Evolutionary conservation across 2,888 invertebrate species (phyloP).

Genomic region (Thysanoteuthis rhombus): DNA sequence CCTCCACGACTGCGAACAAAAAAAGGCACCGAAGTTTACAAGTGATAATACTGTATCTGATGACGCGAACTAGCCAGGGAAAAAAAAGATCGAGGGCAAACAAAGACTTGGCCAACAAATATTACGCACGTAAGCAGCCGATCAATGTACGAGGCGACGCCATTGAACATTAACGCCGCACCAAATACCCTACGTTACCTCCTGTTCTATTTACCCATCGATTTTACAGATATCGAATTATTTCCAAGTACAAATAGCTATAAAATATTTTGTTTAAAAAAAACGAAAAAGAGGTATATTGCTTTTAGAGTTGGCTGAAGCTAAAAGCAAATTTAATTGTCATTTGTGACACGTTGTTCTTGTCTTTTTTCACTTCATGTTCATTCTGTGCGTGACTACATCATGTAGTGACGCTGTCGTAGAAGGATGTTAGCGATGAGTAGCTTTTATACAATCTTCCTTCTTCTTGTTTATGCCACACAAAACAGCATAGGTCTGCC

Average conservation of each 20-base stretch:
- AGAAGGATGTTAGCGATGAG: not conserved
- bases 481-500: constrained; percentile 19
- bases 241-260: not conserved
- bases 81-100: not conserved
- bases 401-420: constrained; percentile 17
- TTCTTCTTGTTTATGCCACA: constrained; percentile 21
- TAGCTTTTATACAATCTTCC: constrained; percentile 13
- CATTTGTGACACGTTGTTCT: constrained; percentile 26
- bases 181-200: not conserved
- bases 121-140: constrained; percentile 30
- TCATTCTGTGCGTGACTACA: constrained; percentile 20
- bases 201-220: not conserved
- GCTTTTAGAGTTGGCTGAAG: not conserved
- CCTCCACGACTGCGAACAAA: not conserved
- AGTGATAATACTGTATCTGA: not conserved
- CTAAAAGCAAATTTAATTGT: not conserved
- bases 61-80: not conserved
- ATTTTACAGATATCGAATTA: not conserved
- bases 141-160: not conserved
- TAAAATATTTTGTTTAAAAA: not conserved
- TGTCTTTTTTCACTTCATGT: not conserved
- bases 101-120: not conserved
- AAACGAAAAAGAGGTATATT: no score
- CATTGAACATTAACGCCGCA: constrained; percentile 27
- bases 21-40: not conserved